phyloP scores from a whole-genome alignment of 2,797 vertebrate genomes.

The Menidia menidia region DNA sequence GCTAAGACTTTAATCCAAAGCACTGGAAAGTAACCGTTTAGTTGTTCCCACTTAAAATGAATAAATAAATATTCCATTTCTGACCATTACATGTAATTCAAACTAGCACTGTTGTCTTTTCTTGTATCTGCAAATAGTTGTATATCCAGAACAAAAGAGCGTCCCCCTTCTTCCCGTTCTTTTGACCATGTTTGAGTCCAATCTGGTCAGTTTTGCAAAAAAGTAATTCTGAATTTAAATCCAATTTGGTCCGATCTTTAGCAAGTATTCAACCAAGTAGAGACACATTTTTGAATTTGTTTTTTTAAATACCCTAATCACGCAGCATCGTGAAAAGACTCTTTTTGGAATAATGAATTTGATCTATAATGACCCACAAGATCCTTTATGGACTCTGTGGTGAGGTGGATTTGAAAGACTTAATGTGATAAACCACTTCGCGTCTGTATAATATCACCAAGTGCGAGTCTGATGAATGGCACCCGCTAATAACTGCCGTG shows the following conservation, averaged over 20 bases:
- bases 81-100: too few species aligned
- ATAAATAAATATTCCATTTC: too few species aligned
- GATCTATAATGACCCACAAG: conserved; percentile 6
- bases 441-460: conserved; percentile 62
- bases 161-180: not conserved
- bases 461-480: conserved; percentile 50
- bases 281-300: not conserved
- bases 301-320: not conserved
- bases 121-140: not conserved
- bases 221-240: too few species aligned
- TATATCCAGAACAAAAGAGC: not conserved
- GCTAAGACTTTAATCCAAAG: conserved; percentile 1
- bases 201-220: too few species aligned
- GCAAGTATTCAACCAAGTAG: not conserved
- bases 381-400: conserved; percentile 3
- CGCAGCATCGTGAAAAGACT: not conserved
- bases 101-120: too few species aligned
- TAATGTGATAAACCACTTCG: conserved; percentile 38
- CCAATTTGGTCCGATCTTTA: not conserved
- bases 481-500: conserved; percentile 47
- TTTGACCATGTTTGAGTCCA: not conserved
- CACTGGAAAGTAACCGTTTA: not conserved
- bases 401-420: conserved; percentile 10
- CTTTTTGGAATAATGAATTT: not conserved
- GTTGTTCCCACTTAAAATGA: too few species aligned